Percentiles rank a stretch among this genome's conserved stretches.
Conservation (phyloP, 2,113 vertebrate genomes). For the Oryzias javanicus region DNA sequence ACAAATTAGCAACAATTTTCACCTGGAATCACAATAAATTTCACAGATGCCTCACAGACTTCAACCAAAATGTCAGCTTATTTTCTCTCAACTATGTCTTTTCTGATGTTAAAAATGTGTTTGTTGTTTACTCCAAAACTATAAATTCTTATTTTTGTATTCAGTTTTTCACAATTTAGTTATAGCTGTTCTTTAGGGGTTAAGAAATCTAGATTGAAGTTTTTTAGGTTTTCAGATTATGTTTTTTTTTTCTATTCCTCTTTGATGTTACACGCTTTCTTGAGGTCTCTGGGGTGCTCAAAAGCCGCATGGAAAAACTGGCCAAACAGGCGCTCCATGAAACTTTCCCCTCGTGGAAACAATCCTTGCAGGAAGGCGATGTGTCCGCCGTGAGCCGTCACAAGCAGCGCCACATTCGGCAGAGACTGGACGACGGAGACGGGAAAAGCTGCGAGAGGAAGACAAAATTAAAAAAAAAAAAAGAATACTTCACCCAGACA, state of each 20-base stretch:
- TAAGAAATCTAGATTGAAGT: no score
- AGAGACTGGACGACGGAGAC: constrained; percentile 59
- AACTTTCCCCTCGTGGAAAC: constrained; percentile 72
- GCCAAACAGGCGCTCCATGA: constrained; percentile 77
- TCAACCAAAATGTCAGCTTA: no score
- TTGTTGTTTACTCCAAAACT: no score
- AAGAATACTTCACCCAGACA: background rate
- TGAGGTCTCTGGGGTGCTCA: constrained; percentile 67
- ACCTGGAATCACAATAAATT: no score
- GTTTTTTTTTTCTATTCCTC: constrained; percentile 7
- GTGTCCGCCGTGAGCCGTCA: constrained; percentile 82
- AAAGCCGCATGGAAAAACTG: constrained; percentile 75
- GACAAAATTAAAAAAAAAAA: background rate
- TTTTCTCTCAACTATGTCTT: no score
- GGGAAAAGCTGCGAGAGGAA: constrained; percentile 71
- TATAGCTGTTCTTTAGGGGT: no score
- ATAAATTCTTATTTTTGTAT: no score
- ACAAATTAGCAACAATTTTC: no score
- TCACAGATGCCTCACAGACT: no score
- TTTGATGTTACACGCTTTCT: constrained; percentile 54
- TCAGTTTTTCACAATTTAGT: no score
- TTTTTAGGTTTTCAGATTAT: background rate
- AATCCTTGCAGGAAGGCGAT: constrained; percentile 83
- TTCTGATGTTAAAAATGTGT: no score
- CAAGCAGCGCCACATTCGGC: constrained; percentile 75